Evolutionary conservation across 23 tunicate genomes (phyloP), one percentile per base, ranked within the genome.

Genomic region (Ascidia mentula): DNA sequence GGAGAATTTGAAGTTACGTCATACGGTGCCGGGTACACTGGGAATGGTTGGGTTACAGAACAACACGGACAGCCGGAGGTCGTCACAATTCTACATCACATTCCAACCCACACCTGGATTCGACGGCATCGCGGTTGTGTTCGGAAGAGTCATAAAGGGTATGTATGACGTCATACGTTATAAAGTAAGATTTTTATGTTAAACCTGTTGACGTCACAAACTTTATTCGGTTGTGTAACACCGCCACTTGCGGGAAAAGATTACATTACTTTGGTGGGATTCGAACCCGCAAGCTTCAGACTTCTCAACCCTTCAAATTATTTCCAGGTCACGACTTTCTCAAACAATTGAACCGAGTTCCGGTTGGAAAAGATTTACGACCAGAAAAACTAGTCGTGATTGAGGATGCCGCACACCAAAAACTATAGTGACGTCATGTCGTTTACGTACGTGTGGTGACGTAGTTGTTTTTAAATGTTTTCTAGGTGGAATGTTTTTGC

Each of bases 71-170:
- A 86, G 97, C 80, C 45, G 60, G 33, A 37, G 15, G 28, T 65
- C 86, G 34, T 91, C 97, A 37, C 89, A 85, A 69, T 91, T 91
- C 59, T 91, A 91, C 72, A 85, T 91, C 32, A 82, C 97, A 0
- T 38, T 82, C 12, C 76, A 46, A 1, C 77, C 70, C 7, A 37
- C 76, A 22, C 40, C 80, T 12, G 31, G 60, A 15, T 85, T 80
- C 33, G 84, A 91, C 38, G 87, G 87, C 30, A 60, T 46, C 26
- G 72, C 72, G 8, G 90, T 86, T 18, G 80, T 82, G 31, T 86
- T 91, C 77, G 97, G 97, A 35, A 75, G 82, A 9, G 76, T 91
- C 18, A 5, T 91, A 28, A 76, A 78, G 71, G 97, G 97, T 91
- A 77, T 80, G 74, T 12, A n/a, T n/a, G n/a, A n/a, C n/a, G n/a